Evolutionary conservation across 1,140 invertebrate species (phyloP), one percentile per base, ranked within the genome.

Genomic region (Drosophila elegans): DNA sequence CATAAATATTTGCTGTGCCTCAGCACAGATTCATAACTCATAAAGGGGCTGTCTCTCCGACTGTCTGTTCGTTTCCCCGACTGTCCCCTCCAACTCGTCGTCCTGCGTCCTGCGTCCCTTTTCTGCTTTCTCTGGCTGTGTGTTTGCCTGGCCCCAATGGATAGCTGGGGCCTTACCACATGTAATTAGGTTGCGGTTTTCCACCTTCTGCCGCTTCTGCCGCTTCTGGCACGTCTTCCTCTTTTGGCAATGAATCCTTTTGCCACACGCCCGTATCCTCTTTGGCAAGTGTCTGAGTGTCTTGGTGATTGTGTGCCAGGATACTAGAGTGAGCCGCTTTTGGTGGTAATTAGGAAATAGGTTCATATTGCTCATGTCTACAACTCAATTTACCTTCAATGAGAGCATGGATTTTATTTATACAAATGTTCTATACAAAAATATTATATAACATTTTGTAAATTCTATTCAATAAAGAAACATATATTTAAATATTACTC

Each of bases 101-200:
- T 48, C 46, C 46, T 29, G 45, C 42, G 25, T 44, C 10, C 75
- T 45, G 10, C 27, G 21, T 12, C 59, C 63, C 38, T 45, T 32
- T 21, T 13, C 39, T 21, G 16, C 16, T 21, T 21, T 21, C 16
- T 21, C 53, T 6, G 3, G 34, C 13, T 42, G 21, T 46, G 46
- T 84, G 80, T 81, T 86, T 86, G 84, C 79, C 57, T 82, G 57
- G 57, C 54, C 59, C 82, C 77, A 69, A 78, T 86, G 82, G 79
- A 72, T 63, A 74, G 45, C 71, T 48, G 71, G 21, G 56, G 71
- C 45, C 49, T 59, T 66, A 81, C 82, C 82, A 86, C 82, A 83
- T 89, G 84, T 88, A 88, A 88, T 88, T 88, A 88, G 84, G 84
- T 88, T 88, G 84, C 55, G 84, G 84, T 62, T 83, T 72, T 74